Percentiles rank a stretch among this genome's conserved stretches.
These are phyloP conservation scores for Ceratotherium simum DNA, from an alignment of 2,113 vertebrate species.

Conservation along the genomic window DNA sequence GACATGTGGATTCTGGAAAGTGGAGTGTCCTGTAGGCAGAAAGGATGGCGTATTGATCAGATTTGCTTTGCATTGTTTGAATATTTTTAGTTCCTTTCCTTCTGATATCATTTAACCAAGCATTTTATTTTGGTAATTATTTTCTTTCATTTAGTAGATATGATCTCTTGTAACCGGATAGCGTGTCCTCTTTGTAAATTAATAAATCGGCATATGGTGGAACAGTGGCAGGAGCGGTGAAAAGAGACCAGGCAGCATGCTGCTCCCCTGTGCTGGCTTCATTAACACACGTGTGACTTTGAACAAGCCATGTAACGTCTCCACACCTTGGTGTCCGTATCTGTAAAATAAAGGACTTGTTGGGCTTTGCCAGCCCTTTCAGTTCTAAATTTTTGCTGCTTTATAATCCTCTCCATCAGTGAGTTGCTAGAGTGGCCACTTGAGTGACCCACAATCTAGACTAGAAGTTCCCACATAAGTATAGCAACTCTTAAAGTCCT, in stretches of 20 bases:
- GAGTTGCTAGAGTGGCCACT: neutral
- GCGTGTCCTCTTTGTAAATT: neutral
- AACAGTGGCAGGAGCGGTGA: neutral
- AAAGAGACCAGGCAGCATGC: neutral
- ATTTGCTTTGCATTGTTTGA: neutral
- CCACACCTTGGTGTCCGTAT: neutral
- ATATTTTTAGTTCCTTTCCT: neutral
- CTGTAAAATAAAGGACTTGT: neutral
- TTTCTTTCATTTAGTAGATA: constrained; percentile 30
- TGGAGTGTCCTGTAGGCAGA: neutral
- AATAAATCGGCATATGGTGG: neutral
- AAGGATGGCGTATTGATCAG: neutral
- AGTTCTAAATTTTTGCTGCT: neutral
- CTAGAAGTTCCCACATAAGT: neutral
- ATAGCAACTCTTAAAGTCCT: neutral
- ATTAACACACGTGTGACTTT: neutral
- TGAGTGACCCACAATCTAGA: neutral
- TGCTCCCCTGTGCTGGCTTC: neutral
- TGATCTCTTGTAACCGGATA: neutral
- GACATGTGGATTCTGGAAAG: neutral
- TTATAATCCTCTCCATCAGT: neutral
- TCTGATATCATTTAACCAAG: neutral
- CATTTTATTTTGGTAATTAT: neutral
- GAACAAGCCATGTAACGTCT: neutral
- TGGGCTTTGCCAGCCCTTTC: neutral